Conservation (phyloP, 2,888 invertebrate genomes). For the Orthonevra nobilis region DNA sequence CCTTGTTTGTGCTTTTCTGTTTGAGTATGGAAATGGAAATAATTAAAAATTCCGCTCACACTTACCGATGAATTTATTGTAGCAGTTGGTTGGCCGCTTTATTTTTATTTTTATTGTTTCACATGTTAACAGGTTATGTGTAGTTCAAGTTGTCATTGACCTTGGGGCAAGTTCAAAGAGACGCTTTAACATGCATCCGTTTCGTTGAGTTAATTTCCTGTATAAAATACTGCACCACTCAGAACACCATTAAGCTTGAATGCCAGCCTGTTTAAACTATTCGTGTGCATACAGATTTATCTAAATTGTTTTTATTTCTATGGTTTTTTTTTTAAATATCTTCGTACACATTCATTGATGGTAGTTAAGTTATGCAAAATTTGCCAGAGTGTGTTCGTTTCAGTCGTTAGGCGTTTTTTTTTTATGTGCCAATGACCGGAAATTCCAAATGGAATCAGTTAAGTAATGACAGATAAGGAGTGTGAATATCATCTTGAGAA, state of each 20-base stretch:
- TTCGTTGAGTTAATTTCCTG: slow-evolving; percentile 1
- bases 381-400: too few species aligned
- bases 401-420: too few species aligned
- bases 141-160: slow-evolving; percentile 51
- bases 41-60: slow-evolving; percentile 38
- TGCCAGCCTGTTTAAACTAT: not conserved
- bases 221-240: slow-evolving; percentile 9
- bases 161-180: slow-evolving; percentile 62
- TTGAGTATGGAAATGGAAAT: not conserved
- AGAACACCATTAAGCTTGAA: not conserved
- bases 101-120: slow-evolving; percentile 15
- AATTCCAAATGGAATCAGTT: slow-evolving; percentile 4
- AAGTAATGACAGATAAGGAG: too few species aligned
- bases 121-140: slow-evolving; percentile 51
- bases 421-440: slow-evolving; percentile 42
- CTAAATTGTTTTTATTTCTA: not conserved
- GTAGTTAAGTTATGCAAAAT: not conserved
- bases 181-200: not conserved
- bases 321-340: slow-evolving; percentile 2
- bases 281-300: not conserved
- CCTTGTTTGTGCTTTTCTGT: not conserved
- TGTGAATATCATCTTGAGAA: too few species aligned
- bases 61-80: slow-evolving; percentile 14
- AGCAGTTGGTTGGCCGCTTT: slow-evolving; percentile 4
- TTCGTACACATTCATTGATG: not conserved